Evolutionary conservation across 2,797 vertebrate species (phyloP).

Genomic region (Allobates femoralis): DNA sequence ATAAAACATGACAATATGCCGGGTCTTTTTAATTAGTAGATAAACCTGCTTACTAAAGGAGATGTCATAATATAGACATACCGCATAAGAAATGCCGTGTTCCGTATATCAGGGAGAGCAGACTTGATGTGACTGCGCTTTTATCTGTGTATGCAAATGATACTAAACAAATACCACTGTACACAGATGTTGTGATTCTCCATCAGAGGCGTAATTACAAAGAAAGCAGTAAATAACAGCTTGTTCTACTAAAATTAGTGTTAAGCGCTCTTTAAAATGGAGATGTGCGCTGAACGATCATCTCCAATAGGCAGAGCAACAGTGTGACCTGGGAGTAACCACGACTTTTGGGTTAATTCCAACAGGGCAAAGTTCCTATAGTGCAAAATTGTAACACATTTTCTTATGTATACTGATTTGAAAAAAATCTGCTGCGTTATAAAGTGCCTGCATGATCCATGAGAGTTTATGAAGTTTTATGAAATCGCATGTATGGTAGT

Average conservation of each 20-base stretch:
- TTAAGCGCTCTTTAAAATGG: slow-evolving; percentile 26
- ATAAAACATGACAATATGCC: slow-evolving; percentile 6
- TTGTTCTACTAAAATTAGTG: slow-evolving; percentile 14
- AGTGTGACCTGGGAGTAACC: neutral
- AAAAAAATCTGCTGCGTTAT: too few species aligned
- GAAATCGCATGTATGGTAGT: too few species aligned
- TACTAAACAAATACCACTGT: slow-evolving; percentile 27
- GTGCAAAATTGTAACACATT: too few species aligned
- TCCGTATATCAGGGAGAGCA: slow-evolving; percentile 7
- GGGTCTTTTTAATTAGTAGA: slow-evolving; percentile 11
- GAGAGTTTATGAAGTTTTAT: too few species aligned
- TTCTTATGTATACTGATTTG: too few species aligned
- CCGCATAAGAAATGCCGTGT: slow-evolving; percentile 8
- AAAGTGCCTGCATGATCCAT: too few species aligned
- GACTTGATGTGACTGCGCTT: slow-evolving; percentile 28
- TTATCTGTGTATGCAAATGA: slow-evolving; percentile 43
- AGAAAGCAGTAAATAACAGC: slow-evolving; percentile 49
- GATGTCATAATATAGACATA: slow-evolving; percentile 1
- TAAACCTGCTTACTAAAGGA: slow-evolving; percentile 21
- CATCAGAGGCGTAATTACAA: slow-evolving; percentile 41
- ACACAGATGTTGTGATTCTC: slow-evolving; percentile 49
- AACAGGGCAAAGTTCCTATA: neutral
- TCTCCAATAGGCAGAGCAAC: neutral
- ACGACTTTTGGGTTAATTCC: neutral
- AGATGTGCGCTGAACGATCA: neutral